These are phyloP conservation scores for Clinocottus analis DNA, from an alignment of 2,113 vertebrate species.

Conservation along the genomic window DNA sequence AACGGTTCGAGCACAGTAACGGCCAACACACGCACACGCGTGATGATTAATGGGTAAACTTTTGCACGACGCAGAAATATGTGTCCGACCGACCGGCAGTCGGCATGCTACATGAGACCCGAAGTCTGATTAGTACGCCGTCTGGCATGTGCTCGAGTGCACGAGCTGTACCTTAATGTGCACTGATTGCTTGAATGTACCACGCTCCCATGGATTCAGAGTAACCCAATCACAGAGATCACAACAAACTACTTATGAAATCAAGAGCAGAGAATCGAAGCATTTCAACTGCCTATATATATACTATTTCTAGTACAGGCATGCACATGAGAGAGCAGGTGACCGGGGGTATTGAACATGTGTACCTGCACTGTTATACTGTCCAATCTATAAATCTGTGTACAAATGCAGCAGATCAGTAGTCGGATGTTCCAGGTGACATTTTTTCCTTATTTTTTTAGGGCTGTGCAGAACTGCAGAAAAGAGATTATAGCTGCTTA, in stretches of 20 bases:
- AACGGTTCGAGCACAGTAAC: not conserved
- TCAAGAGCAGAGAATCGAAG: not conserved
- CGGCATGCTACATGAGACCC: not conserved
- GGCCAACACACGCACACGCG: slow-evolving; percentile 7
- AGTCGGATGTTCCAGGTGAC: too few relatives aligned
- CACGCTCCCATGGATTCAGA: slow-evolving; percentile 12
- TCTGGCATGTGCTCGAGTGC: slow-evolving; percentile 2
- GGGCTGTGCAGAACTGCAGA: not conserved
- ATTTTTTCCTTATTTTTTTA: not conserved
- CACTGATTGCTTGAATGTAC: slow-evolving; percentile 23
- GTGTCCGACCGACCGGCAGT: slow-evolving; percentile 29
- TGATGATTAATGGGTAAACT: not conserved
- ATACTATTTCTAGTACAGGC: not conserved
- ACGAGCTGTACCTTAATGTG: slow-evolving; percentile 32
- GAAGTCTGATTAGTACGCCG: slow-evolving; percentile 31
- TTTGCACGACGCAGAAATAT: slow-evolving; percentile 24
- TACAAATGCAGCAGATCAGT: not conserved
- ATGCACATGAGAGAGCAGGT: not conserved
- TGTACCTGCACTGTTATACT: not conserved
- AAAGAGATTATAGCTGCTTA: not conserved
- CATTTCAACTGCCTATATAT: not conserved
- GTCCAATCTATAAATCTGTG: not conserved
- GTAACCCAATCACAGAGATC: slow-evolving; percentile 18
- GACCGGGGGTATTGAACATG: not conserved
- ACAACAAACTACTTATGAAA: slow-evolving; percentile 20